Conservation (phyloP, 92 coral and sea anemone genomes). For the Plumapathes pennacea region DNA sequence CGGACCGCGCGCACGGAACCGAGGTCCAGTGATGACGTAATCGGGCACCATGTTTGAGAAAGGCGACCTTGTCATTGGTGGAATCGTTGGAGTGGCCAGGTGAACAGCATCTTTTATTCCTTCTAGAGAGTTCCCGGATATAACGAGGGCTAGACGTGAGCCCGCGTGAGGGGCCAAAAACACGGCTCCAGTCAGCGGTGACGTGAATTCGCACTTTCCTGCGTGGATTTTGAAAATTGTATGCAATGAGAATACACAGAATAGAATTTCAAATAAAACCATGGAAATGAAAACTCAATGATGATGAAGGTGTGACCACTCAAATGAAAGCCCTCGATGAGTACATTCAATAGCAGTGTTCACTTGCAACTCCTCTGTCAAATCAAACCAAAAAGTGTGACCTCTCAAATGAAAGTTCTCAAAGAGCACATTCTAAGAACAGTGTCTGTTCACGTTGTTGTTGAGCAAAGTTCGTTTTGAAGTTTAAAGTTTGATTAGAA, state of each 20-base stretch:
- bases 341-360: too few relatives aligned
- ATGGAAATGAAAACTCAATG: not conserved
- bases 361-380: too few relatives aligned
- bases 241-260: not conserved
- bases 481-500: too few relatives aligned
- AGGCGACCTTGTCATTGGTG: slow-evolving; percentile 98
- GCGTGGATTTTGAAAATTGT: not conserved
- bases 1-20: slow-evolving; percentile 87
- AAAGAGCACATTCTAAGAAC: too few relatives aligned
- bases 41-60: slow-evolving; percentile 98
- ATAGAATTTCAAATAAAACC: not conserved
- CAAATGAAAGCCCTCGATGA: too few relatives aligned
- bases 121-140: slow-evolving; percentile 84
- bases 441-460: too few relatives aligned
- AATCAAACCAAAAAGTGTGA: too few relatives aligned
- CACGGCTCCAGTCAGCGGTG: slow-evolving; percentile 71
- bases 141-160: slow-evolving; percentile 76
- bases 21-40: slow-evolving; percentile 96
- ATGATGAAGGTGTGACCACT: not conserved
- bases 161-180: slow-evolving; percentile 89
- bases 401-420: too few relatives aligned
- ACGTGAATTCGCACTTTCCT: slow-evolving; percentile 68
- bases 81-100: slow-evolving; percentile 93
- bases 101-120: slow-evolving; percentile 79
- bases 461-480: too few relatives aligned